Base-by-base conservation (phyloP, 2,888 invertebrate genomes). In the Erannis defoliaria region DNA sequence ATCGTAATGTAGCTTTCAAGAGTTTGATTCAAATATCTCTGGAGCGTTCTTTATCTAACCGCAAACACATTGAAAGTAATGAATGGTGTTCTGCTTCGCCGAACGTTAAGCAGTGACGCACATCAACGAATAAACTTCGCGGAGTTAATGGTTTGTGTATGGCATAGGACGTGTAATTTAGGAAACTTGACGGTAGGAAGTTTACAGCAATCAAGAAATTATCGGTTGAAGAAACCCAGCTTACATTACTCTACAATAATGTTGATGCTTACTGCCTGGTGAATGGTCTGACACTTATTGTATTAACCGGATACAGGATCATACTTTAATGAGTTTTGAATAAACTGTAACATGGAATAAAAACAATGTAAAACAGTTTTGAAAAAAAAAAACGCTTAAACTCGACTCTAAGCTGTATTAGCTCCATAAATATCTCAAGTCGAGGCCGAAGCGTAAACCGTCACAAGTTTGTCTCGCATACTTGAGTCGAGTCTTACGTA, bases 21-120 rank as follows among this genome's bases (percentile, higher is more conserved):
- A 58, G 42, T 2, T 56, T 43, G 56, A 56, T 63, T 48, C 23
- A 40, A 62, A 55, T 35, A 66, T 49, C 33, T 50, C 66, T 42
- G 19, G 40, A 55, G 23, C 54, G 40, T 48, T 64, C 38, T 21
- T 60, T 74, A 82, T 79, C 78, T 70, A 75, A 74, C 70, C 73
- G 76, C 74, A 64, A 77, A 77, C 75, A 72, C 62, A 72, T 77
- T 68, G 67, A 71, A 76, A 68, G 73, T 82, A 77, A 84, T 80
- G 71, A 82, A 84, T 78, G 71, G 71, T 67, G 65, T 69, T 74
- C 76, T 80, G 77, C 61, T 76, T 45, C 46, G 70, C 79, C 78
- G 79, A 76, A 84, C 82, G 75, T 82, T 78, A 72, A 71, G 64
- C 65, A 71, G 70, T 88, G 86, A 88, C 86, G 85, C 82, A 81